Evolutionary conservation across 2,113 vertebrate genomes (phyloP), one percentile per base, ranked within the genome.

Genomic region (Cebus imitator): DNA sequence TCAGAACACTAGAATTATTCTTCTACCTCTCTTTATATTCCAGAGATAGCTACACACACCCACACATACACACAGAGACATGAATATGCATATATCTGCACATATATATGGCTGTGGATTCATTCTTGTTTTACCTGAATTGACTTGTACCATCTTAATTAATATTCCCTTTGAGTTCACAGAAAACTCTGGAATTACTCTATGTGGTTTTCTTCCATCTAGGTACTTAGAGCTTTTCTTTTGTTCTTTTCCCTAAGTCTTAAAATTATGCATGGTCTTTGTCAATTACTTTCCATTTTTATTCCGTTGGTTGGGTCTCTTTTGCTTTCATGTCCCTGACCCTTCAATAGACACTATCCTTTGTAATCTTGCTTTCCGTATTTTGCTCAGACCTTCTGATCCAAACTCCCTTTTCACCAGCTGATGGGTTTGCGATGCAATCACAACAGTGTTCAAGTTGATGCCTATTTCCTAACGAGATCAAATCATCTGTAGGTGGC

Each of bases 371-470:
- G 23, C 90, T 97, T 96, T 70, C 83, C 97, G 96, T 95, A 97
- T 98, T 98, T 98, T 97, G 68, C 97, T 81, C 57, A 97, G 90
- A 70, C 84, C 85, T 89, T 81, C 93, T 75, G 95, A 97, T 92
- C 87, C 37, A 0, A 79, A 84, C 81, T 96, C 58, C 76, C 90
- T 96, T 97, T 95, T 95, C 82, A 90, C 48, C 90, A 80, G 85
- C 35, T 95, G 96, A 97, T 48, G 82, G 90, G 48, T 85, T 81
- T 78, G 92, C 81, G 81, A 96, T 89, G 73, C 55, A 96, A 73
- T 97, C 97, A 66, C 72, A 50, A 27, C 35, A 1, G 30, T 25
- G 45, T 52, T 88, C 57, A 82, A 61, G 43, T 14, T 61, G 90
- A 84, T 21, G 72, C 79, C 95, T 57, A 40, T 80, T 90, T 97